Evolutionary conservation across 2,113 vertebrate species (phyloP).

Genomic region (Phyllostomus hastatus): DNA sequence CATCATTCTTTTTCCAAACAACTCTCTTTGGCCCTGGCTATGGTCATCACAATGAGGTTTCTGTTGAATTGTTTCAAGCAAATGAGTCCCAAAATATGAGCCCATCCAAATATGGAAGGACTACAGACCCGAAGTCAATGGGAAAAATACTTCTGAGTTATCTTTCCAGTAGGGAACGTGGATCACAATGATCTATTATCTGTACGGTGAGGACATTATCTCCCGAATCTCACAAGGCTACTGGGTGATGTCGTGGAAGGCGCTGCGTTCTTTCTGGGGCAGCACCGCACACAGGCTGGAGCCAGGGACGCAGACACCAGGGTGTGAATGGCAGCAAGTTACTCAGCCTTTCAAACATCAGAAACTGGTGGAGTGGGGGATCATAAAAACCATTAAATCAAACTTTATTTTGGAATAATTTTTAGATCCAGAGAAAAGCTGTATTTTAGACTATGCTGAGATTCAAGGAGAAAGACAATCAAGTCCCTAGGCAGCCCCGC

Average conservation of each 20-base stretch:
- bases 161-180: background rate
- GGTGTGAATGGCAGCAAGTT: background rate
- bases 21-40: background rate
- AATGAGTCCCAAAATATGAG: background rate
- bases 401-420: background rate
- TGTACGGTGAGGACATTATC: background rate
- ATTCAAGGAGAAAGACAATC: background rate
- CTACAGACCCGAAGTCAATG: background rate
- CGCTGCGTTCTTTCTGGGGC: background rate
- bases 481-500: background rate
- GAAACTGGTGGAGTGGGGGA: background rate
- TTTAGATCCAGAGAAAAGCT: background rate
- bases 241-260: background rate
- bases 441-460: background rate
- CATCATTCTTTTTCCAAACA: background rate
- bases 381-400: background rate
- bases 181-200: background rate
- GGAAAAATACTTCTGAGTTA: background rate
- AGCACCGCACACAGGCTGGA: background rate
- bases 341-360: background rate
- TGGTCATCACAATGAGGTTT: background rate
- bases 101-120: background rate
- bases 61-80: background rate
- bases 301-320: background rate
- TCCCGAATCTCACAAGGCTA: background rate